phyloP scores from a whole-genome alignment of 2,113 vertebrate species.

The Benitochromis conjunctus region DNA sequence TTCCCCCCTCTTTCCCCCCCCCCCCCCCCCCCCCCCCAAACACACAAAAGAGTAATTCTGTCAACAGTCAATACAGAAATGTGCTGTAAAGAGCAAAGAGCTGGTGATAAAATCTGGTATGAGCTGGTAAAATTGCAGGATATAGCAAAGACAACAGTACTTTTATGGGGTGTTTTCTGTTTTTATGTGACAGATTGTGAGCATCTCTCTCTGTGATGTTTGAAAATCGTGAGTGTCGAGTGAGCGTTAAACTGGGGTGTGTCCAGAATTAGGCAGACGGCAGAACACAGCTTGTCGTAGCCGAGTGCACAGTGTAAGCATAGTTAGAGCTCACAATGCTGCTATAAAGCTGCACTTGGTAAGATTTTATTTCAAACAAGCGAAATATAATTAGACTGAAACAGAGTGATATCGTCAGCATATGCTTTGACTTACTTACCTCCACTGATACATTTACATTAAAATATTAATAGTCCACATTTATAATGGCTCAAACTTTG shows the following conservation, averaged over 20 bases:
- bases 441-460: neutral
- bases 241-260: neutral
- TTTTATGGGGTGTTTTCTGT: neutral
- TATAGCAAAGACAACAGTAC: neutral
- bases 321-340: neutral
- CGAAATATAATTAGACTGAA: neutral
- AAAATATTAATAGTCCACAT: neutral
- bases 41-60: neutral
- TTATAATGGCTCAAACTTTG: neutral
- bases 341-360: constrained; percentile 31
- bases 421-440: neutral
- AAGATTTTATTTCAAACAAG: neutral
- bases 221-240: neutral
- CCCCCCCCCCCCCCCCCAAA: neutral
- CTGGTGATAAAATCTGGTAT: neutral
- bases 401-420: neutral
- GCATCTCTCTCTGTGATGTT: constrained; percentile 42
- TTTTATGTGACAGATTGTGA: neutral
- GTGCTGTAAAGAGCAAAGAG: neutral
- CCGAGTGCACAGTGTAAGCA: neutral
- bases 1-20: constrained; percentile 4
- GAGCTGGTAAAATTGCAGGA: neutral
- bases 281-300: constrained; percentile 20
- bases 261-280: constrained; percentile 33
- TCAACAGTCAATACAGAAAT: neutral